Evolutionary conservation across 1,140 invertebrate genomes (phyloP).

Genomic region (Brachionus sp.): DNA sequence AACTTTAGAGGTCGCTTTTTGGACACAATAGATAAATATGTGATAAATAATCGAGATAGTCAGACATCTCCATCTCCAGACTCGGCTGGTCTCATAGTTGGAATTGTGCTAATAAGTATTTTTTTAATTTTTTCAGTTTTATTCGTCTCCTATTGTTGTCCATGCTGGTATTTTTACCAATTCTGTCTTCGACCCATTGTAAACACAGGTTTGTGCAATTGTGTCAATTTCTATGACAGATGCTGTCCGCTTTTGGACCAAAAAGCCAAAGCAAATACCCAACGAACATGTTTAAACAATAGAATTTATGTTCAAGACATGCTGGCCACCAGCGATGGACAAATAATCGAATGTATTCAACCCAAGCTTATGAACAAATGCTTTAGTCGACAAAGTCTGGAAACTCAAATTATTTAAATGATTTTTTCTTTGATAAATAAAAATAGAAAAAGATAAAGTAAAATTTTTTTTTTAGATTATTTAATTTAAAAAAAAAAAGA

Average conservation of each 20-base stretch:
- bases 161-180: background rate
- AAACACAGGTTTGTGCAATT: background rate
- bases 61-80: background rate
- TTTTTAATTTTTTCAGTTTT: background rate
- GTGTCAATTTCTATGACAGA: background rate
- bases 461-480: background rate
- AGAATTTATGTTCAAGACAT: conserved; percentile 7
- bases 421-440: background rate
- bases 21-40: conserved; percentile 3
- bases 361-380: background rate
- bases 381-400: background rate
- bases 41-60: background rate
- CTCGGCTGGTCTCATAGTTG: background rate
- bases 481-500: background rate
- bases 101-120: background rate
- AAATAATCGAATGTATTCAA: background rate
- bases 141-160: background rate
- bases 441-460: background rate
- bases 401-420: conserved; percentile 1
- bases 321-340: background rate
- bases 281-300: background rate
- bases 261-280: background rate
- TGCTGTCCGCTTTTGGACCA: conserved; percentile 9
- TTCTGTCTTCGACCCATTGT: background rate
- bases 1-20: conserved; percentile 23